Conservation (phyloP, 2,888 invertebrate genomes). For the Cantharis rufa region DNA sequence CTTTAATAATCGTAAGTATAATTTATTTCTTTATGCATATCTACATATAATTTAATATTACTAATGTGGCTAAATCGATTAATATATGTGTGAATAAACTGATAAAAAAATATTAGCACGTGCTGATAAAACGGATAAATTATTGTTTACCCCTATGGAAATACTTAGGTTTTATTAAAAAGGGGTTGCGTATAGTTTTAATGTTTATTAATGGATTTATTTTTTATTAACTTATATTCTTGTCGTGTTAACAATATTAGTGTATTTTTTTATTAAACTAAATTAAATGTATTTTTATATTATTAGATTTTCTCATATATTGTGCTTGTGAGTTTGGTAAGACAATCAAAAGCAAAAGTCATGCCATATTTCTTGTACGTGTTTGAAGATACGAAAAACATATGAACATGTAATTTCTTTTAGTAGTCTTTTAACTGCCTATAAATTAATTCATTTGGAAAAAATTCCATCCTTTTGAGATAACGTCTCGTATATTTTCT, state of each 20-base stretch:
- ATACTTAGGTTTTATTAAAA: conserved; percentile 5
- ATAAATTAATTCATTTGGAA: background rate
- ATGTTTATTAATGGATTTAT: conserved; percentile 21
- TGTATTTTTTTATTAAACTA: background rate
- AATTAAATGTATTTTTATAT: background rate
- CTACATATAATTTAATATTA: conserved; percentile 40
- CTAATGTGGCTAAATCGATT: conserved; percentile 42
- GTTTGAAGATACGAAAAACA: background rate
- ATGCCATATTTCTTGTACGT: background rate
- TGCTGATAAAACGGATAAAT: conserved; percentile 35
- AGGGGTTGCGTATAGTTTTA: conserved; percentile 15
- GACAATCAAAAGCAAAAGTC: background rate
- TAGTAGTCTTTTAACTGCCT: background rate
- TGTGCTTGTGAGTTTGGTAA: background rate
- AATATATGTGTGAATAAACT: conserved; percentile 52
- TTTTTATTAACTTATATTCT: background rate
- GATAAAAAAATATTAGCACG: conserved; percentile 48
- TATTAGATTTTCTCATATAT: background rate
- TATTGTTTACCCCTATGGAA: conserved; percentile 14
- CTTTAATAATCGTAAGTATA: conserved; percentile 36
- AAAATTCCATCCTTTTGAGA: background rate
- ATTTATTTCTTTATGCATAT: conserved; percentile 47
- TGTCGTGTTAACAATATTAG: background rate
- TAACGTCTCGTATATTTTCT: background rate
- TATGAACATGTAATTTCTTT: background rate